Evolutionary conservation across 1,140 invertebrate genomes (phyloP), one percentile per base, ranked within the genome.

Genomic region (Caenorhabditis elegans): DNA sequence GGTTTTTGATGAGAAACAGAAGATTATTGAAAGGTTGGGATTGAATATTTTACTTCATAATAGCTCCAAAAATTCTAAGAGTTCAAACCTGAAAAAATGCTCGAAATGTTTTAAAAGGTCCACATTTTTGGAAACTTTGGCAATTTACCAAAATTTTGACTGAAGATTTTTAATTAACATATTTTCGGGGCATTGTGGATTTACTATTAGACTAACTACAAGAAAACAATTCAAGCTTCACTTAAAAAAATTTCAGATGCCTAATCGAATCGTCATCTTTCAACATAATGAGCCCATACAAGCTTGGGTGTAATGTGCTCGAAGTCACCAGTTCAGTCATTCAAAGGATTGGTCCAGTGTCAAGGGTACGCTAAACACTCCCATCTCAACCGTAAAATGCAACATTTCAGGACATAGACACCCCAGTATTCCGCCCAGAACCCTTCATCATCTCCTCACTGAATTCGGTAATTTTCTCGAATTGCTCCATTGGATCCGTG

Each of bases 391-490:
- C n/a, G n/a, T n/a, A n/a, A n/a, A n/a, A n/a, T n/a, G n/a, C n/a
- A n/a, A n/a, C n/a, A n/a, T 49, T 70, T 22, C 34, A 70, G 60
- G 60, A 70, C 34, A 70, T 70, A 11, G 60, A 70, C 60, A 70
- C 34, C n/a, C 60, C 60, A 11, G 34, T 39, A 19, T 70, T 70
- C 34, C 60, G 60, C 10, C 60, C 60, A n/a, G 60, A 70, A 22
- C 19, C 60, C 19, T 39, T 1, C 8, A 19, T 70, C 10, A 22
- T 34, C 22, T 0, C 60, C 6, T 19, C 34, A 39, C 34, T 70
- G 0, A 70, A 70, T n/a, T 70, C 60, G 0, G n/a, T 70, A 8
- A 17, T 31, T 1, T 70, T 70, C 60, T 70, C 60, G 2, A 70
- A 70, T n/a, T 70, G 60, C n/a, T 39, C 60, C 8, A 70, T 70